Conservation (phyloP, 2,113 vertebrate species). For the Porphyrio hochstetteri region DNA sequence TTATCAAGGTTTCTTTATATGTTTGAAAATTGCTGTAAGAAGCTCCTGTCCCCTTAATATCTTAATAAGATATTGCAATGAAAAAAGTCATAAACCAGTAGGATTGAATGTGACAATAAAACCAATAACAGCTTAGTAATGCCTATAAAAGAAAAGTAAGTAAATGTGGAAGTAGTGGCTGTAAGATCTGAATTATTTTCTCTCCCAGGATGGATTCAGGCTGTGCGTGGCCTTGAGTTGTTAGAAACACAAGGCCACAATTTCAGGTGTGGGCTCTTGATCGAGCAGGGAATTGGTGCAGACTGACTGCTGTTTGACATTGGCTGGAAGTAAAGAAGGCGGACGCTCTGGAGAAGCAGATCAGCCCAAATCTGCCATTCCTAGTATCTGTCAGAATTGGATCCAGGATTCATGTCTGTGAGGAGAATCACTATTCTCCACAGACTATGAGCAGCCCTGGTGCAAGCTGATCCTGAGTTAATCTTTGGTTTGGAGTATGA, state of each 20-base stretch:
- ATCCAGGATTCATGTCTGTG: neutral
- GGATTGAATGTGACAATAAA: conserved; percentile 40
- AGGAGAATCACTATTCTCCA: neutral
- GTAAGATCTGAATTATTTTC: neutral
- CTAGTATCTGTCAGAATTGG: neutral
- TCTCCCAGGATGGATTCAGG: neutral
- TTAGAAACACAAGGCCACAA: neutral
- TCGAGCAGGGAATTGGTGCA: neutral
- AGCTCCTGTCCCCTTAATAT: conserved; percentile 5
- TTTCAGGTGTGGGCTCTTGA: neutral
- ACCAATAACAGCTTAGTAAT: neutral
- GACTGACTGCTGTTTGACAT: neutral
- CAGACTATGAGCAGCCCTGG: neutral
- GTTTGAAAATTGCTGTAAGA: conserved; percentile 48
- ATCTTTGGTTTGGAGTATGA: neutral
- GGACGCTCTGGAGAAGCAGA: neutral
- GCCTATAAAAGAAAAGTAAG: neutral
- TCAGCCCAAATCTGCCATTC: neutral
- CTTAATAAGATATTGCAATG: conserved; percentile 25
- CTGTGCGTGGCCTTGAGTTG: neutral
- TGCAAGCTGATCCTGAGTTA: neutral
- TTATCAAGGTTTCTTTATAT: neutral
- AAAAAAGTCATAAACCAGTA: conserved; percentile 51
- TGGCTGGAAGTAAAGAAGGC: neutral
- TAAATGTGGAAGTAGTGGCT: neutral